These are phyloP conservation scores for Synanthedon vespiformis DNA, from an alignment of 2,888 invertebrate genomes.

Conservation along the genomic window DNA sequence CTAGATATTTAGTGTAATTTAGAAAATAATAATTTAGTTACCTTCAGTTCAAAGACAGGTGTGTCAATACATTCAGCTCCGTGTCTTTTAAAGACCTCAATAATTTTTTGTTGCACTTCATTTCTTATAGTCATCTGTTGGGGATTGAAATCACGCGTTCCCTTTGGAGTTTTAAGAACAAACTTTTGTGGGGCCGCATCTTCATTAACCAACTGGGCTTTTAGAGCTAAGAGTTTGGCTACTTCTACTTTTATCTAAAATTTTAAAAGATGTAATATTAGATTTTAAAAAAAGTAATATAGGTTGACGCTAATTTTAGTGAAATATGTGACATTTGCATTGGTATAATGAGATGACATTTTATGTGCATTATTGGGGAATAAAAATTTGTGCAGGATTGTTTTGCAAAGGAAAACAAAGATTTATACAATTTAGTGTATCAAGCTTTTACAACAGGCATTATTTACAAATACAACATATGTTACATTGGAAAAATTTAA, in stretches of 20 bases:
- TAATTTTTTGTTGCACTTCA: constrained; percentile 86
- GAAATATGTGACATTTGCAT: no score
- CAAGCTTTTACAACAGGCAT: no score
- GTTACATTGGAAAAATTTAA: no score
- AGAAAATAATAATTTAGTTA: constrained; percentile 27
- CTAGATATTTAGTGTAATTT: no score
- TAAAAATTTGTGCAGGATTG: no score
- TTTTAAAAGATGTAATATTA: no score
- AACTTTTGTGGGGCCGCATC: constrained; percentile 80
- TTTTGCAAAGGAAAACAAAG: no score
- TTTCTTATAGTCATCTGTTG: constrained; percentile 95
- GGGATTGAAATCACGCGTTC: constrained; percentile 94
- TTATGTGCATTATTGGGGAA: no score
- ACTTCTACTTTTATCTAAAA: constrained; percentile 88
- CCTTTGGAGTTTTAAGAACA: constrained; percentile 90
- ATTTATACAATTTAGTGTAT: no score
- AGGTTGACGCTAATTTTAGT: no score
- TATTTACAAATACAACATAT: no score
- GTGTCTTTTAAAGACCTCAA: constrained; percentile 92
- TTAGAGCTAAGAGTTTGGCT: constrained; percentile 82
- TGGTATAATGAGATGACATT: constrained; percentile 2
- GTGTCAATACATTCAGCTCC: constrained; percentile 99
- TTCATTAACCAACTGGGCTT: constrained; percentile 75
- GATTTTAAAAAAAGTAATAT: no score
- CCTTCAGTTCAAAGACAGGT: constrained; percentile 97